These are phyloP conservation scores for Theretra japonica DNA, from an alignment of 2,888 invertebrate genomes.

Conservation along the genomic window DNA sequence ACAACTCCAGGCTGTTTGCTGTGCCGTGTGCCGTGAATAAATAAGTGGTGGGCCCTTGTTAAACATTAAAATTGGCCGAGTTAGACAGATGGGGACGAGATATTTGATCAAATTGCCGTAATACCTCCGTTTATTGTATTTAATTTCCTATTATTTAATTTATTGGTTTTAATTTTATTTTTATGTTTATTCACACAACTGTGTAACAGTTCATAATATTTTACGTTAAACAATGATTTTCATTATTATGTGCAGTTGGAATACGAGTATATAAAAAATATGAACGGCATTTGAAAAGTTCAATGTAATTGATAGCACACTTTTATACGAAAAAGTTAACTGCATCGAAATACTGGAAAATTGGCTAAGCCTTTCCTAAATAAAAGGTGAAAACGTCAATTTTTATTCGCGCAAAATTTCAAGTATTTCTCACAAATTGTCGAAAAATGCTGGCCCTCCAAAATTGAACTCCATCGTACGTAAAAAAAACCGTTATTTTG, in stretches of 20 bases:
- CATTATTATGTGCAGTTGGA: background rate
- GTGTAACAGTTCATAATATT: too few species aligned
- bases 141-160: too few species aligned
- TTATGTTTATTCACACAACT: too few species aligned
- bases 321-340: slow-evolving; percentile 7
- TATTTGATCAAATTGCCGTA: slow-evolving; percentile 14
- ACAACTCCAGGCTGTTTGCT: slow-evolving; percentile 65
- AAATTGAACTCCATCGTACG: slow-evolving; percentile 19
- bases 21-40: slow-evolving; percentile 71
- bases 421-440: slow-evolving; percentile 13
- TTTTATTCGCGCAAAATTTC: slow-evolving; percentile 7
- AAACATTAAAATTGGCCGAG: slow-evolving; percentile 36
- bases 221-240: too few species aligned
- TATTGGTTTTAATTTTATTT: too few species aligned
- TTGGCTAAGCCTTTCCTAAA: slow-evolving; percentile 4
- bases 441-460: slow-evolving; percentile 15
- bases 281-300: background rate
- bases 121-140: slow-evolving; percentile 1
- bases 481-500: slow-evolving; percentile 22
- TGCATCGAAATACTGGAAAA: background rate
- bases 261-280: background rate
- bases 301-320: background rate
- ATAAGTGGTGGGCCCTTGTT: slow-evolving; percentile 71
- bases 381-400: background rate
- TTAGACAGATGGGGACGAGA: slow-evolving; percentile 20